Evolutionary conservation across 2,888 invertebrate species (phyloP).

Genomic region (Drosophila vallismaia): DNA sequence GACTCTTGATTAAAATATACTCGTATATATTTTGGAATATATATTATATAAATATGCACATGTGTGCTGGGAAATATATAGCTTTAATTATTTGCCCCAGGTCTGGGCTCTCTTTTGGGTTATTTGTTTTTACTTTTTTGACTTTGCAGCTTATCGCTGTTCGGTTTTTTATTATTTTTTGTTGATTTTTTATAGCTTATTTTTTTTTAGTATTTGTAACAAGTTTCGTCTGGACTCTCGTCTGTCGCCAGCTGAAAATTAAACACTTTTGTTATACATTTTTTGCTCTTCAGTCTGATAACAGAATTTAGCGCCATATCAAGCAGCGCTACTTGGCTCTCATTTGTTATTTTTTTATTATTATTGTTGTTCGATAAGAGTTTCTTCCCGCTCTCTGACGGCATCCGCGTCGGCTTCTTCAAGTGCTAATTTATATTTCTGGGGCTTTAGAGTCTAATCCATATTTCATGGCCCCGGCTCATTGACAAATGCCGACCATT

Average conservation of each 20-base stretch:
- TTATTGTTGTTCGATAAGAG: constrained; percentile 49
- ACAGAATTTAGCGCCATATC: constrained; percentile 54
- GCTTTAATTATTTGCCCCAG: constrained; percentile 28
- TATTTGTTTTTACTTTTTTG: constrained; percentile 18
- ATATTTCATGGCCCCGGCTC: constrained; percentile 49
- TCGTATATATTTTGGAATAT: constrained; percentile 16
- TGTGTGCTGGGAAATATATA: constrained; percentile 3
- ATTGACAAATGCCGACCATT: constrained; percentile 40
- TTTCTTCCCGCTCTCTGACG: constrained; percentile 15
- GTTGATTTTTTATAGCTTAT: constrained; percentile 7
- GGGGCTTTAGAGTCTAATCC: constrained; percentile 19
- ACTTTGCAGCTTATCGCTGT: constrained; percentile 48
- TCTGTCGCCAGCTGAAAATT: constrained; percentile 19
- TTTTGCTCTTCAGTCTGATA: constrained; percentile 48
- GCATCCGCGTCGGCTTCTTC: constrained; percentile 37
- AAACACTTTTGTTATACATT: constrained; percentile 30
- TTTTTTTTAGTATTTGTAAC: constrained; percentile 16
- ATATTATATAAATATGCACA: constrained; percentile 4
- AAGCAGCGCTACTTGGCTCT: constrained; percentile 18
- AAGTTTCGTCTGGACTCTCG: constrained; percentile 32
- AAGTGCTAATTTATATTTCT: constrained; percentile 25
- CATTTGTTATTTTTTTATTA: constrained; percentile 8
- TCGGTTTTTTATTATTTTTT: neutral
- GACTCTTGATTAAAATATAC: constrained; percentile 26
- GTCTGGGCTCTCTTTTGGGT: constrained; percentile 33